phyloP scores from a whole-genome alignment of 2,113 vertebrate genomes.

The Myiopsitta monachus region DNA sequence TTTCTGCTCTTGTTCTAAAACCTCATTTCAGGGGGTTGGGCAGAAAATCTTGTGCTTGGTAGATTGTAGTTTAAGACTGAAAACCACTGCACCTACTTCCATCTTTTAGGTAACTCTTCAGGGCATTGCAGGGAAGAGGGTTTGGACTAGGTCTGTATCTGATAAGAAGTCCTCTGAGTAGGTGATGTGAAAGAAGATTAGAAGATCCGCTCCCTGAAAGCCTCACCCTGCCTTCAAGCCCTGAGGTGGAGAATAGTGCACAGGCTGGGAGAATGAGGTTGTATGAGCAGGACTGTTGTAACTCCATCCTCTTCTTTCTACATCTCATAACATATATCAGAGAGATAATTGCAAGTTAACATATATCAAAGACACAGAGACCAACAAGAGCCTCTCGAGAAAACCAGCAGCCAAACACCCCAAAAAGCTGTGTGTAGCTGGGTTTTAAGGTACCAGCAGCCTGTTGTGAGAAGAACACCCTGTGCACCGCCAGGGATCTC shows the following conservation, averaged over 20 bases:
- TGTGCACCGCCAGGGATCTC: fast-evolving
- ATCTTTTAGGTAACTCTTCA: background rate
- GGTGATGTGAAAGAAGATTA: background rate
- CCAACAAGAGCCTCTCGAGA: background rate
- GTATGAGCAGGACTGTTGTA: background rate
- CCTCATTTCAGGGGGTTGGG: background rate
- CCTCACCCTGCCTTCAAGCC: background rate
- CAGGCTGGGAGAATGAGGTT: background rate
- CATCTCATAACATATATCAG: background rate
- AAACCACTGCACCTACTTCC: background rate
- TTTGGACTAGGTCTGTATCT: background rate
- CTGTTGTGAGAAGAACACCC: background rate
- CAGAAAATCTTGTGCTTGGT: background rate
- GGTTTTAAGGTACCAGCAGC: background rate
- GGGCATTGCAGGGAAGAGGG: background rate
- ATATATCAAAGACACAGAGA: background rate
- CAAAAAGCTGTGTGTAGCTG: background rate
- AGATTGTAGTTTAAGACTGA: background rate
- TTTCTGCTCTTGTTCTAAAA: background rate
- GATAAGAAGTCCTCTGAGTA: background rate
- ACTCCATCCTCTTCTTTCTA: background rate
- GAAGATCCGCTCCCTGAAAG: background rate
- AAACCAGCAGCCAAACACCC: background rate
- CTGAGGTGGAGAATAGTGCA: background rate
- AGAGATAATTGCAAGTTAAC: background rate